Conservation (phyloP, 2,797 vertebrate species). For the Coendou prehensilis region DNA sequence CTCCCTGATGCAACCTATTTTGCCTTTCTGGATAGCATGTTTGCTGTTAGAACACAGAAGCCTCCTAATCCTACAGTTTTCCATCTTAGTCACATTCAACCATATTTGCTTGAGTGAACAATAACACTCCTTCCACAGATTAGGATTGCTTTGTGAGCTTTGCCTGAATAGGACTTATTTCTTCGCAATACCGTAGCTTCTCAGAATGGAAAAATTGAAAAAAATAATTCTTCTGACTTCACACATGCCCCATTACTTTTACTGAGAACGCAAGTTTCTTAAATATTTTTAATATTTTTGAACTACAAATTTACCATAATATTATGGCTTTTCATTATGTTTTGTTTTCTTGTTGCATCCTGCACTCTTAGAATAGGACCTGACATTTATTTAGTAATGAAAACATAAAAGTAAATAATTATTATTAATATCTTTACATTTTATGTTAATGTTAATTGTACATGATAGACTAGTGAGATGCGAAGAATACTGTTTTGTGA, state of each 20-base stretch:
- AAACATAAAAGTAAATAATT: not conserved
- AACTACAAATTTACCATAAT: not conserved
- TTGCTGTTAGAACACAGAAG: not conserved
- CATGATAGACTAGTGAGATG: not conserved
- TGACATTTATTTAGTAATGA: not conserved
- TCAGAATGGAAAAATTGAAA: not conserved
- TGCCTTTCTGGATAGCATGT: not conserved
- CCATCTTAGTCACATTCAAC: not conserved
- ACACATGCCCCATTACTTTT: not conserved
- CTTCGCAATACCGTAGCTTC: not conserved
- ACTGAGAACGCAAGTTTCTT: not conserved
- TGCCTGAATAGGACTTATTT: conserved; percentile 1
- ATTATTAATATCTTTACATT: not conserved
- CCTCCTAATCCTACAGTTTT: not conserved
- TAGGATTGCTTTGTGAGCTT: not conserved
- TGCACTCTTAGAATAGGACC: not conserved
- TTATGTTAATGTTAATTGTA: not conserved
- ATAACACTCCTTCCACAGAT: not conserved
- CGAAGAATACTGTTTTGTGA: not conserved
- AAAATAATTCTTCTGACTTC: not conserved
- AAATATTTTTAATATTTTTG: not conserved
- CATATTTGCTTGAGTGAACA: not conserved
- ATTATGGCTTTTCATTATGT: not conserved
- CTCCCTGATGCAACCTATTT: not conserved
- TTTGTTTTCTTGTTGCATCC: not conserved